Evolutionary conservation across 1,140 invertebrate species (phyloP), one percentile per base, ranked within the genome.

Genomic region (Solenopsis invicta): DNA sequence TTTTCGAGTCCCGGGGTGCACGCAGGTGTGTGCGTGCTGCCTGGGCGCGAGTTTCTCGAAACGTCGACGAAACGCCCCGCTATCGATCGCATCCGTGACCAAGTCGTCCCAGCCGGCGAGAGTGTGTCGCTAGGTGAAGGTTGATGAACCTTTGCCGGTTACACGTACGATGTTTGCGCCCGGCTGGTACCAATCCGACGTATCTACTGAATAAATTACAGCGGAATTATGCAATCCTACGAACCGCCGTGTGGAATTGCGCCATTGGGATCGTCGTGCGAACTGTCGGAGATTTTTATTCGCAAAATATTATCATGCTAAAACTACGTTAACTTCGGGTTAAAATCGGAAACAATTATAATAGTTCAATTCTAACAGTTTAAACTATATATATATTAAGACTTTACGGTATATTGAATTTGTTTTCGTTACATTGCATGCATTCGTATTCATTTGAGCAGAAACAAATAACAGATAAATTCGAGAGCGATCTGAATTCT

Each of bases 31-130:
- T n/a, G 12, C 10, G 54, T 16, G 56, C 21, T 34, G 62, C 24
- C 69, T 62, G 56, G 81, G n/a, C 18, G 67, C 41, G 75, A 29
- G 69, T 88, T 69, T 87, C 86, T 75, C 52, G 78, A 84, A 88
- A 45, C 74, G 29, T 88, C 77, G 62, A 34, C 50, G 88, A 72
- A 75, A 69, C 75, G 61, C 74, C 67, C 71, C 24, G 54, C 50
- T 90, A 90, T 90, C 52, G 86, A 90, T 90, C 87, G 52, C n/a
- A 24, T 76, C 41, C 56, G 18, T 74, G 61, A 77, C 62, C 67
- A 80, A 50, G 75, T 61, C 59, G 75, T 61, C 59, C 50, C 61
- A 75, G 66, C n/a, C 10, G 37, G 52, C 21, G 29, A 75, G 64
- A 87, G 76, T 75, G 72, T 84, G 45, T 89, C 72, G 72, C 69